A percentile compares a stretch with the other conserved stretches of the same genome.
These are phyloP conservation scores for Druceiella hillmani DNA, from an alignment of 2,888 invertebrate genomes.

Conservation along the genomic window DNA sequence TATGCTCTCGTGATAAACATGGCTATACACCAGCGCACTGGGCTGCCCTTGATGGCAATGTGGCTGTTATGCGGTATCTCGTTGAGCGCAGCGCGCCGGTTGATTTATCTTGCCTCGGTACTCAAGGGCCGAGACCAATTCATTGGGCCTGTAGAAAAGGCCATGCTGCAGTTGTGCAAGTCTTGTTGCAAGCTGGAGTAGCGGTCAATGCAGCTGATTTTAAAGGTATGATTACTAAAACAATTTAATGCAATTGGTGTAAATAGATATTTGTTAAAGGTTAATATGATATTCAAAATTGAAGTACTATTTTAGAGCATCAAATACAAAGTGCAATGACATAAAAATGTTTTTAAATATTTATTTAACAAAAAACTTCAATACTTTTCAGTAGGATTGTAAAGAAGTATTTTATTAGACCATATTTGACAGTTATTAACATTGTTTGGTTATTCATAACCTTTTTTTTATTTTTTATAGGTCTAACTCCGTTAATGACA, in stretches of 20 bases:
- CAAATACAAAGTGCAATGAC: no score
- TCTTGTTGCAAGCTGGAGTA: slow-evolving; percentile 72
- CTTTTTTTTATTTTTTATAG: slow-evolving; percentile 29
- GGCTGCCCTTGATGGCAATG: slow-evolving; percentile 85
- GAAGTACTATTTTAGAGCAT: no score
- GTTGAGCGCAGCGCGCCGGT: slow-evolving; percentile 79
- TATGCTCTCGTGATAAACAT: slow-evolving; percentile 82
- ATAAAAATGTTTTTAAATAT: no score
- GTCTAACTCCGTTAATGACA: slow-evolving; percentile 82
- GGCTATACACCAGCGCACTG: slow-evolving; percentile 93
- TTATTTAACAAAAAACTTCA: no score
- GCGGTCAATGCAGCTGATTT: slow-evolving; percentile 87
- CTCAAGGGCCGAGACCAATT: slow-evolving; percentile 84
- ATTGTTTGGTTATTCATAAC: neutral
- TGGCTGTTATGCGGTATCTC: slow-evolving; percentile 83
- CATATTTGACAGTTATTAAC: no score
- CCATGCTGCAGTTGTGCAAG: slow-evolving; percentile 84
- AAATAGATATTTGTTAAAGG: neutral
- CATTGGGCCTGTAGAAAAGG: slow-evolving; percentile 95
- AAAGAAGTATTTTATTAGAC: no score
- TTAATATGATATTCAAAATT: no score
- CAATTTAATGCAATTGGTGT: neutral
- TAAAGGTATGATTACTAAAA: slow-evolving; percentile 50
- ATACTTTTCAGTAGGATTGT: no score
- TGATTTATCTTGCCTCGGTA: slow-evolving; percentile 81